Percentiles rank a stretch among this genome's conserved stretches.
Evolutionary conservation across 2,113 vertebrate species (phyloP).

Genomic region (Tetraodon nigroviridis): DNA sequence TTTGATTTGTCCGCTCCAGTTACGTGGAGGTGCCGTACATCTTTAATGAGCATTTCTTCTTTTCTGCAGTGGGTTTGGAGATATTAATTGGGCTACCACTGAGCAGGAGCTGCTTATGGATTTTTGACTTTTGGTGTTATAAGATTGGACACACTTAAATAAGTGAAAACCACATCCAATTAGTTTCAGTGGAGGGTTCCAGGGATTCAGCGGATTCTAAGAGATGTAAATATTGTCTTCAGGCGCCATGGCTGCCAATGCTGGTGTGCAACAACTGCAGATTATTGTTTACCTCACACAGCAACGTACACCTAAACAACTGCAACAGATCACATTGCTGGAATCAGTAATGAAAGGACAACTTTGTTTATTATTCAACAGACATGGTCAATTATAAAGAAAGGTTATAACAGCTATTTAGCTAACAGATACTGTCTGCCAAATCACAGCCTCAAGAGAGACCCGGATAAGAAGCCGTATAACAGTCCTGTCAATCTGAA

Average conservation of each 20-base stretch:
- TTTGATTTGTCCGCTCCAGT: too few species aligned
- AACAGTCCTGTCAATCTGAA: slow-evolving; percentile 14
- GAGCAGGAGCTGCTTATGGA: neutral
- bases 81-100: slow-evolving; percentile 10
- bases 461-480: neutral
- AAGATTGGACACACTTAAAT: neutral
- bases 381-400: slow-evolving; percentile 10
- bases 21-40: too few species aligned
- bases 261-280: too few species aligned
- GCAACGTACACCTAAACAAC: too few species aligned
- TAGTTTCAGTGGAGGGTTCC: slow-evolving; percentile 1
- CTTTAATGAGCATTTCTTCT: neutral
- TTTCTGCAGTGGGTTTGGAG: neutral
- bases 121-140: neutral
- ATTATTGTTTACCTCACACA: too few species aligned
- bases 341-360: too few species aligned
- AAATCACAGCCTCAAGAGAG: slow-evolving; percentile 5
- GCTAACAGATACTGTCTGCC: slow-evolving; percentile 8
- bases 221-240: too few species aligned
- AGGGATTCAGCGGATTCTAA: neutral
- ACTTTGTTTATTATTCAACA: neutral
- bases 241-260: too few species aligned
- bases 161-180: neutral
- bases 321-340: too few species aligned
- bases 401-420: neutral